Percentiles rank a stretch among this genome's conserved stretches.
Evolutionary conservation across 30 jellyfish, hydroid and myxozoan genomes (phyloP).

Genomic region (Sanderia malayensis): DNA sequence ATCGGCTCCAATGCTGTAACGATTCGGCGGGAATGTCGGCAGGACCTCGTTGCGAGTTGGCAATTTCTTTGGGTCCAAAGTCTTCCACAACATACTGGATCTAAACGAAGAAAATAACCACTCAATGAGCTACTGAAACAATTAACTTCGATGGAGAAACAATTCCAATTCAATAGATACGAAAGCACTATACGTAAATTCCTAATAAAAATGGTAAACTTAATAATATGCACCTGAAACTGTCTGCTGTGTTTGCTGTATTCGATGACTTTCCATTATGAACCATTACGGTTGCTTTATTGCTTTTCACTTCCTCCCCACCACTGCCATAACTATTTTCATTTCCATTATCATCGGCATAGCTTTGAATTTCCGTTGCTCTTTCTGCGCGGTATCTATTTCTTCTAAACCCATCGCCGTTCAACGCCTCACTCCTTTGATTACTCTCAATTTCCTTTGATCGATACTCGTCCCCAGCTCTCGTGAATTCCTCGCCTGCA

Average conservation of each 20-base stretch:
- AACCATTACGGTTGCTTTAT: conserved; percentile 14
- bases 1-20: conserved; percentile 55
- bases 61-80: conserved; percentile 29
- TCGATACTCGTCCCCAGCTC: conserved; percentile 50
- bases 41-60: conserved; percentile 49
- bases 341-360: not conserved
- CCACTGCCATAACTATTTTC: conserved; percentile 26
- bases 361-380: not conserved
- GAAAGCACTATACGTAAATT: not conserved
- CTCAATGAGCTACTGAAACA: too few species aligned
- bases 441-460: not conserved
- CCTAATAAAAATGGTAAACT: not conserved
- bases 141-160: too few species aligned
- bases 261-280: too few species aligned
- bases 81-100: conserved; percentile 74
- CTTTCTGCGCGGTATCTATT: not conserved
- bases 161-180: too few species aligned
- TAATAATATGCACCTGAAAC: conserved; percentile 29
- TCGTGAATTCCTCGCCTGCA: conserved; percentile 45
- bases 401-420: conserved; percentile 27
- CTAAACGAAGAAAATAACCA: too few species aligned
- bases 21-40: conserved; percentile 62
- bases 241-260: conserved; percentile 20
- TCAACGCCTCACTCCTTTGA: not conserved
- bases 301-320: conserved; percentile 12